phyloP scores from a whole-genome alignment of 2,113 vertebrate species.

The Lonchura striata region DNA sequence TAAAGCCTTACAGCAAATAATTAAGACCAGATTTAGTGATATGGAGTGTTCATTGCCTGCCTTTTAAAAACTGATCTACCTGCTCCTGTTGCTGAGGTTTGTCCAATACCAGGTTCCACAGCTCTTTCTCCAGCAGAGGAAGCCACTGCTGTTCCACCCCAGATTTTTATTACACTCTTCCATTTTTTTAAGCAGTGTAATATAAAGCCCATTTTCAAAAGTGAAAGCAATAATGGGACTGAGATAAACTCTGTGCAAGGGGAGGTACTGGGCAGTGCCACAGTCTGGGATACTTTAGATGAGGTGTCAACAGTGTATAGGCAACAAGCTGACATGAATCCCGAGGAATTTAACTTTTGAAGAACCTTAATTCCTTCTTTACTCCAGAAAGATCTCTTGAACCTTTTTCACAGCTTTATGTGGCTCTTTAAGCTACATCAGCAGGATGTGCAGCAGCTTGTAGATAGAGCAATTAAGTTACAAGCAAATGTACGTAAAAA shows the following conservation, averaged over 20 bases:
- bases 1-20: neutral
- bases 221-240: neutral
- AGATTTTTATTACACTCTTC: neutral
- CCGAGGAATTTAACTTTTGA: neutral
- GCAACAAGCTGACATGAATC: constrained; percentile 6
- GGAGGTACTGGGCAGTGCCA: neutral
- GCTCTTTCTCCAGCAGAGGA: neutral
- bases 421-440: neutral
- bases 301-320: neutral
- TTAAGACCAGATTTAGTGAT: neutral
- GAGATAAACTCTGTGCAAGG: neutral
- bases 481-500: neutral
- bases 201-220: neutral
- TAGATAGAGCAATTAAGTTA: neutral
- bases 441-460: neutral
- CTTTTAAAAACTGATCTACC: neutral
- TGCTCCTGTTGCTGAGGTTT: neutral
- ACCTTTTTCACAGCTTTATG: neutral
- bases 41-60: neutral
- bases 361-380: neutral
- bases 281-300: neutral
- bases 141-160: neutral
- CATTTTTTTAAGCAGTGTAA: neutral
- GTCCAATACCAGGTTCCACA: neutral
- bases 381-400: neutral